A percentile compares a stretch with the other conserved stretches of the same genome.
phyloP scores from a whole-genome alignment of 2,797 vertebrate species.

The Thalassophryne amazonica region DNA sequence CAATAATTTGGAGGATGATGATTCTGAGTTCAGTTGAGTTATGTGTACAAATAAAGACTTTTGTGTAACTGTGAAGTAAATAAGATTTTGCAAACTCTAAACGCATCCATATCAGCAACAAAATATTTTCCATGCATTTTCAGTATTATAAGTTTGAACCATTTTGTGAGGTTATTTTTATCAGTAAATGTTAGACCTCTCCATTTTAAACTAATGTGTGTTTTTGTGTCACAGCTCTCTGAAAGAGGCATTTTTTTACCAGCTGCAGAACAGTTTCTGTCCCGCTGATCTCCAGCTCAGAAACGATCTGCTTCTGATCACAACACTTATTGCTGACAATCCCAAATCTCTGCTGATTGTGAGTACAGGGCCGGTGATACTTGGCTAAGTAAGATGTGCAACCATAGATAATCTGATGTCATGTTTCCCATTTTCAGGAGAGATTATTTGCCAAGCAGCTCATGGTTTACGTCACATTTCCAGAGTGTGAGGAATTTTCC shows the following conservation, averaged over 20 bases:
- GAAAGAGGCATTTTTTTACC: slow-evolving; percentile 84
- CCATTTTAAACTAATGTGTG: neutral
- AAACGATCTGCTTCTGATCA: slow-evolving; percentile 90
- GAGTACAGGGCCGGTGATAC: slow-evolving; percentile 55
- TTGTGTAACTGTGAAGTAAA: too few species aligned
- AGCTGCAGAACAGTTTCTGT: slow-evolving; percentile 67
- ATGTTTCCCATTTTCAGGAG: slow-evolving; percentile 79
- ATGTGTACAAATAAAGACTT: too few species aligned
- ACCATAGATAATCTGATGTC: neutral
- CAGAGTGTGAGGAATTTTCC: slow-evolving; percentile 81
- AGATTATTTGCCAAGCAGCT: slow-evolving; percentile 89
- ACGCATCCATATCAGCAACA: too few species aligned
- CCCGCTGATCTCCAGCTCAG: slow-evolving; percentile 83
- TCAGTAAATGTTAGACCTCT: neutral
- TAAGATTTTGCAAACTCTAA: too few species aligned
- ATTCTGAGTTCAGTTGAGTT: too few species aligned
- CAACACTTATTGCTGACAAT: slow-evolving; percentile 81
- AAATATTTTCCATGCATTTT: neutral
- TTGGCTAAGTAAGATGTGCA: neutral
- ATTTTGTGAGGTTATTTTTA: neutral
- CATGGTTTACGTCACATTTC: slow-evolving; percentile 81
- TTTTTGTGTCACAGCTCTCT: slow-evolving; percentile 77
- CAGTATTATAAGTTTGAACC: neutral
- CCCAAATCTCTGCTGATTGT: slow-evolving; percentile 82
- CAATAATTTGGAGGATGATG: too few species aligned